Base-by-base conservation (phyloP, 1,140 invertebrate species). In the Reticulitermes speratus region DNA sequence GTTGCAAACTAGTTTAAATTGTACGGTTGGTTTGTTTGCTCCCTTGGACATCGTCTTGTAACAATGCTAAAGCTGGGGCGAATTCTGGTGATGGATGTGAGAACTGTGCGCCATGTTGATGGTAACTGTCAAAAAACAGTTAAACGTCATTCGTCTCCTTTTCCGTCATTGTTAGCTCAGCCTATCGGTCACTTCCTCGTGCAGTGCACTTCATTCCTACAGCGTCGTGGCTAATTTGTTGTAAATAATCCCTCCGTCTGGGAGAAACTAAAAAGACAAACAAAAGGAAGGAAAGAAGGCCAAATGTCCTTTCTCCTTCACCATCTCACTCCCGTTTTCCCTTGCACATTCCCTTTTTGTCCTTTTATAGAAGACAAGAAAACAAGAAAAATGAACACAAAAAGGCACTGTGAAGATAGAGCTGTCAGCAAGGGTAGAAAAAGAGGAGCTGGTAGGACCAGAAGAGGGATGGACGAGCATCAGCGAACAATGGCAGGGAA, bases 141-240 rank as follows among this genome's bases (percentile, higher is more conserved):
- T 84, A 48, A 84, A 84, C 83, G 83, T 52, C 44, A 84, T 84
- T 32, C 83, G 30, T 84, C 83, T 52, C 83, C 55, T 48, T 84
- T 84, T 84, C 83, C 83, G 83, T 44, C 83, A 84, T 14, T 48
- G 83, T 48, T 44, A 48, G 44, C 30, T 52, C 21, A 32, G 30
- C 16, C 45, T 84, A 14, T 55, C 48, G 83, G 65, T 75, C 65
- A 75, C 65, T 75, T 75, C 65, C 65, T 75, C 25, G 65, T 30
- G 65, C n/a, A 75, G 65, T 30, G 65, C 65, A 75, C 52, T 84
- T 9, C 83, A 84, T 84, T 84, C 45, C 21, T 52, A 84, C 45
- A n/a, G 83, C 83, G 83, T 84, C 83, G 30, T 52, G n/a, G 83
- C 83, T 84, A 84, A 84, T 84, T 84, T 84, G 83, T 84, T 84